Percentiles rank a stretch among this genome's conserved stretches.
phyloP scores from a whole-genome alignment of 2,113 vertebrate species.

The Pseudorhombus dupliciocellatus region DNA sequence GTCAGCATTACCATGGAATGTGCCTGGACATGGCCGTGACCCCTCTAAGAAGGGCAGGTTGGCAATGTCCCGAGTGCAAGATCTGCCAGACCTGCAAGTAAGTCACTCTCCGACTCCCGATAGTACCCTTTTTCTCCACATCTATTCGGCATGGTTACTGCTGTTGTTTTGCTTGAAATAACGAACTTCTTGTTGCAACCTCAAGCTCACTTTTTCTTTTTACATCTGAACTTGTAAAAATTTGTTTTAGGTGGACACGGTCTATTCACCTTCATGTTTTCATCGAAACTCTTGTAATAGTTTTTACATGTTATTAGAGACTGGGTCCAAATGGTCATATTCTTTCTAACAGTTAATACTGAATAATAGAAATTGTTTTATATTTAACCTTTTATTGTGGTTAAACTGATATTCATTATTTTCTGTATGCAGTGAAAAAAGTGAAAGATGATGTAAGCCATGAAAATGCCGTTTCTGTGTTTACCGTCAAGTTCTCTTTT shows the following conservation, averaged over 20 bases:
- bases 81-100: conserved; percentile 99
- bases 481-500: background rate
- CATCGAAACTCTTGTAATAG: background rate
- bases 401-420: no score
- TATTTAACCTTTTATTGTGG: no score
- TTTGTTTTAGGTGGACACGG: conserved; percentile 45
- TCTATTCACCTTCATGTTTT: conserved; percentile 20
- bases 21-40: conserved; percentile 97
- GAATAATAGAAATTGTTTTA: no score
- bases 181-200: conserved; percentile 47
- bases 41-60: conserved; percentile 94
- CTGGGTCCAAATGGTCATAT: background rate
- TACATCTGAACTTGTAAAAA: conserved; percentile 59
- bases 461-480: background rate
- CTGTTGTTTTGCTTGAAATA: conserved; percentile 56
- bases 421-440: background rate
- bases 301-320: background rate
- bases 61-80: conserved; percentile 99
- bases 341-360: background rate
- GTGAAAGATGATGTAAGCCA: background rate
- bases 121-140: conserved; percentile 10
- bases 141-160: conserved; percentile 35
- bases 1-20: conserved; percentile 98
- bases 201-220: conserved; percentile 53
- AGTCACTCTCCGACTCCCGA: conserved; percentile 66